Evolutionary conservation across 2,888 invertebrate genomes (phyloP).

Genomic region (Pandemis corylana): DNA sequence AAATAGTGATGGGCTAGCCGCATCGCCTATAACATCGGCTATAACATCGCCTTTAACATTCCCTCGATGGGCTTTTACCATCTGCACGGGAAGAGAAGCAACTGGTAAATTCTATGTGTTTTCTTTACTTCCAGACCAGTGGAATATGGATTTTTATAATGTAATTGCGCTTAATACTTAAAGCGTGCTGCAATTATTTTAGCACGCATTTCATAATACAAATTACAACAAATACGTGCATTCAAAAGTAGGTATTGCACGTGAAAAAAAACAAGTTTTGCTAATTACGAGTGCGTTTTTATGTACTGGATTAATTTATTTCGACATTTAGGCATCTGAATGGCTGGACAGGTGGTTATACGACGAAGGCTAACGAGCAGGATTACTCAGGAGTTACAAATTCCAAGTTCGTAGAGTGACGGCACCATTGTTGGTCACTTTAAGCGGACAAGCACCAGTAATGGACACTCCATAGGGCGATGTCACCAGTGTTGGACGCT

Average conservation of each 20-base stretch:
- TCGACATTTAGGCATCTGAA: slow-evolving; percentile 7
- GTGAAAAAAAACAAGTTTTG: slow-evolving; percentile 19
- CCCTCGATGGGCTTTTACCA: too few species aligned
- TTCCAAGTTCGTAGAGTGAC: background rate
- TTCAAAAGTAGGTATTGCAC: background rate
- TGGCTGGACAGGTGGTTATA: background rate
- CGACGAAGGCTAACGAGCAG: background rate
- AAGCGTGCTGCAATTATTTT: background rate
- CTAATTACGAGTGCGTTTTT: slow-evolving; percentile 27
- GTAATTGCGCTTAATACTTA: background rate
- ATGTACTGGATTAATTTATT: slow-evolving; percentile 23
- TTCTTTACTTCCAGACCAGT: too few species aligned
- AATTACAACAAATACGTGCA: background rate
- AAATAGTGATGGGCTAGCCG: too few species aligned
- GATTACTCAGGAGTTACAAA: background rate
- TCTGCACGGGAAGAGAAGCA: too few species aligned
- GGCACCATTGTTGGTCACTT: too few species aligned
- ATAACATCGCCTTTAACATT: too few species aligned
- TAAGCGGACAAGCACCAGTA: too few species aligned
- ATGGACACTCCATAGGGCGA: too few species aligned
- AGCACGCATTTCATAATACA: slow-evolving; percentile 23
- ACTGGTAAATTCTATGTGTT: too few species aligned
- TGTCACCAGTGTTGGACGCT: too few species aligned
- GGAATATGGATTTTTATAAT: too few species aligned
- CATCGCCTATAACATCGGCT: too few species aligned